phyloP scores from a whole-genome alignment of 2,888 invertebrate species.

The Drosophila borborema region DNA sequence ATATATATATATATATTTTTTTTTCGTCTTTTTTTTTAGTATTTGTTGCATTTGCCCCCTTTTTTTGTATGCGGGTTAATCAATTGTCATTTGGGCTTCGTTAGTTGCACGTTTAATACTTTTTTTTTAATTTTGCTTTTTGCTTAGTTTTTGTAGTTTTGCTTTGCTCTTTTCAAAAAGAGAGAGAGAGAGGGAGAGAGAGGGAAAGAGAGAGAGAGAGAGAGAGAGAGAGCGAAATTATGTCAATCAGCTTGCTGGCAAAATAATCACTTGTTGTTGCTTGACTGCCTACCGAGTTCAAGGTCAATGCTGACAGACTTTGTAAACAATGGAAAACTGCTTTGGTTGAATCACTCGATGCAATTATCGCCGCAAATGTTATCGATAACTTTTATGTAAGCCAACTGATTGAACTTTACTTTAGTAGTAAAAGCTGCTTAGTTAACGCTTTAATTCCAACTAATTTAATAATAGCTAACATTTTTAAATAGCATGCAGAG shows the following conservation, averaged over 20 bases:
- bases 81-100: slow-evolving; percentile 72
- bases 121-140: slow-evolving; percentile 21
- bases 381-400: slow-evolving; percentile 11
- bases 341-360: slow-evolving; percentile 5
- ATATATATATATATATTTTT: too few relatives aligned
- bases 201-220: not conserved
- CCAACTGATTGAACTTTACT: slow-evolving; percentile 1
- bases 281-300: slow-evolving; percentile 60
- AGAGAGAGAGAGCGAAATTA: slow-evolving; percentile 42
- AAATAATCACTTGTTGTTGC: slow-evolving; percentile 57
- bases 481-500: not conserved
- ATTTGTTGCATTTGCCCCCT: slow-evolving; percentile 37
- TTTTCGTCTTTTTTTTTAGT: not conserved
- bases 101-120: slow-evolving; percentile 64
- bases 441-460: slow-evolving; percentile 5
- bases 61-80: slow-evolving; percentile 48
- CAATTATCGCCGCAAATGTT: not conserved
- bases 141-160: slow-evolving; percentile 16
- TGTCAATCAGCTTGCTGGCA: slow-evolving; percentile 61
- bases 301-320: slow-evolving; percentile 42
- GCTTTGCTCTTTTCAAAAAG: slow-evolving; percentile 13
- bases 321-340: slow-evolving; percentile 15
- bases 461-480: not conserved
- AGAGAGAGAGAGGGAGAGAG: not conserved
- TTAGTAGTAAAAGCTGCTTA: not conserved